phyloP scores from a whole-genome alignment of 2,888 invertebrate genomes.

The Ophioninae sp. region DNA sequence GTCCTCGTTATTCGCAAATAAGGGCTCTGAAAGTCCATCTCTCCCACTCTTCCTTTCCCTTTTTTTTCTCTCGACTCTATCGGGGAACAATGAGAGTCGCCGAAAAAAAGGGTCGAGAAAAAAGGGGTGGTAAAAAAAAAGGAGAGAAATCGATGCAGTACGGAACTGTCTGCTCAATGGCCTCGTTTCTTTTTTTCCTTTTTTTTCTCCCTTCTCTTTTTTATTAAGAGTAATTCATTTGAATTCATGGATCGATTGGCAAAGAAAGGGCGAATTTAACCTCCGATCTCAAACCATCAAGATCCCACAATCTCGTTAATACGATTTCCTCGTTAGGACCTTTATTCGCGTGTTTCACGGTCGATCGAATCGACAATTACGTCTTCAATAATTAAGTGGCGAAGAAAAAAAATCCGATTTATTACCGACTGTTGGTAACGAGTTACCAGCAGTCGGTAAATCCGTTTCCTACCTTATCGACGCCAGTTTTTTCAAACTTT shows the following conservation, averaged over 20 bases:
- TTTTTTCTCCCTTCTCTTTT: constrained; percentile 24
- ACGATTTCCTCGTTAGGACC: constrained; percentile 19
- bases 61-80: constrained; percentile 20
- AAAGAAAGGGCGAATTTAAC: constrained; percentile 43
- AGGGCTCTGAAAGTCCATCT: constrained; percentile 27
- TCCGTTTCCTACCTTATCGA: too few relatives aligned
- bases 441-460: too few relatives aligned
- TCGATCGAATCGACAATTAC: constrained; percentile 1
- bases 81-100: constrained; percentile 47
- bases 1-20: constrained; percentile 28
- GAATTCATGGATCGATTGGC: constrained; percentile 48
- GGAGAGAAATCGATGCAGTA: constrained; percentile 46
- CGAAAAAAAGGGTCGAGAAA: constrained; percentile 25
- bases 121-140: constrained; percentile 16
- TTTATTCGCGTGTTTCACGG: constrained; percentile 14
- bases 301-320: constrained; percentile 18
- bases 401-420: neutral
- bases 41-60: too few relatives aligned
- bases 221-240: constrained; percentile 54
- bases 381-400: constrained; percentile 1
- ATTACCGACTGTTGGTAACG: neutral
- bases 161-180: constrained; percentile 37
- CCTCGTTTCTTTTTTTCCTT: constrained; percentile 43
- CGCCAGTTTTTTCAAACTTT: too few relatives aligned
- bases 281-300: constrained; percentile 32